Base-by-base conservation (phyloP, 2,888 invertebrate species). In the Melanotus villosus region DNA sequence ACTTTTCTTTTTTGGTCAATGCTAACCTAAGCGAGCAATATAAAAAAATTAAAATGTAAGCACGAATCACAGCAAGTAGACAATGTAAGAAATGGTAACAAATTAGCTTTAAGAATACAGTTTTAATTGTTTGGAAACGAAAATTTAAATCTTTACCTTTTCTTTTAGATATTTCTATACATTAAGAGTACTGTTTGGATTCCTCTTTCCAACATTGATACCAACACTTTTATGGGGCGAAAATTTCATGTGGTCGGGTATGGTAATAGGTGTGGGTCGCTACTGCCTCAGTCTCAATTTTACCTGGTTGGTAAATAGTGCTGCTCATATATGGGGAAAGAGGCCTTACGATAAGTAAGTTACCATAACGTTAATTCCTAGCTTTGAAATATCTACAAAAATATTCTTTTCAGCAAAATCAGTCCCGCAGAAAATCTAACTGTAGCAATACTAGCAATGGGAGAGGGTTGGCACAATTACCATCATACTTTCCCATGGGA, bases 401-500 rank as follows among this genome's bases (percentile, higher is more conserved):
- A n/a, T n/a, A n/a, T n/a, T n/a, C n/a, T n/a, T n/a, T 38, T 1
- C 12, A 70, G 70, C n/a, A 18, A 7, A 1, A 93, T 97, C 77
- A 92, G 90, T 83, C 96, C 97, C 0, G 85, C 89, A 0, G 92
- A 97, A 84, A 96, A 95, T 81, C 85, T 88, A 70, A 83, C 87
- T 0, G 96, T 97, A 0, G 90, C 95, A 0, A 78, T 93, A 0
- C 79, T 91, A 26, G 90, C 94, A 0, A 86, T 94, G 86, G 95
- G 78, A 93, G 80, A 95, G 93, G 85, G 93, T 90, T 23, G 94
- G 94, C 1, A 97, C 86, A 97, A 97, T 85, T 97, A 95, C 84
- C 97, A 97, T 82, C 97, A 97, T 84, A 93, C 93, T 0, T 97
- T 97, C 84, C 97, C 97, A 0, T 95, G 94, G 92, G 97, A 97